Evolutionary conservation across 2,113 vertebrate species (phyloP), one percentile per base, ranked within the genome.

Genomic region (Tragulus kanchil): DNA sequence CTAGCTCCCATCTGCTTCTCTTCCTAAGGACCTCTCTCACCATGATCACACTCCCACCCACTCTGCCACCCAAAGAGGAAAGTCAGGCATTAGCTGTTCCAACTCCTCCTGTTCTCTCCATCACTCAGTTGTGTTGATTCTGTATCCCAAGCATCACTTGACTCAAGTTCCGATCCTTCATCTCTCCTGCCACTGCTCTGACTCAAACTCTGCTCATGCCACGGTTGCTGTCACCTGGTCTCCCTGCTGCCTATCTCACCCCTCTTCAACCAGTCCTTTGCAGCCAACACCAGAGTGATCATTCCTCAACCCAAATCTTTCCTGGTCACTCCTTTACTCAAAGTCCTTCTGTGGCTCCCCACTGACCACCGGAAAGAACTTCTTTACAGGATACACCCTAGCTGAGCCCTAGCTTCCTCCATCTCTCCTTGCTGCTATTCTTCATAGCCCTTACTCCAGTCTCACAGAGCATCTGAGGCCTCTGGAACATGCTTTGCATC

Each of bases 361-460:
- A 71, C 0, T 81, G n/a, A 82, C 50, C 77, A 48, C 23, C 64
- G 36, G 42, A 12, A 78, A 94, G 92, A 92, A 13, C 48, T 89
- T 86, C 71, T 85, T 91, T 90, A 93, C 5, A 61, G 65, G 61
- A 58, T 67, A 89, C 12, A 96, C 26, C 10, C n/a, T 97, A 56
- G 65, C 28, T 75, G 52, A 94, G 58, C 56, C 16, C 17, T 31
- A 61, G 45, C 42, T 69, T 77, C 64, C 67, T 31, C 62, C 58
- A 31, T 8, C 21, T 25, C 17, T 28, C 45, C 58, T 56, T 81
- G 78, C n/a, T 26, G 23, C 50, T 62, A 23, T 75, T 95, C 52
- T 69, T 85, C 28, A 48, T 10, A 79, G 48, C 54, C 83, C 84
- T 28, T 69, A 11, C 17, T 81, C 36, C 73, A 89, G 56, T 52